Base-by-base conservation (phyloP, 2,113 vertebrate species). In the Prietella phreatophila region DNA sequence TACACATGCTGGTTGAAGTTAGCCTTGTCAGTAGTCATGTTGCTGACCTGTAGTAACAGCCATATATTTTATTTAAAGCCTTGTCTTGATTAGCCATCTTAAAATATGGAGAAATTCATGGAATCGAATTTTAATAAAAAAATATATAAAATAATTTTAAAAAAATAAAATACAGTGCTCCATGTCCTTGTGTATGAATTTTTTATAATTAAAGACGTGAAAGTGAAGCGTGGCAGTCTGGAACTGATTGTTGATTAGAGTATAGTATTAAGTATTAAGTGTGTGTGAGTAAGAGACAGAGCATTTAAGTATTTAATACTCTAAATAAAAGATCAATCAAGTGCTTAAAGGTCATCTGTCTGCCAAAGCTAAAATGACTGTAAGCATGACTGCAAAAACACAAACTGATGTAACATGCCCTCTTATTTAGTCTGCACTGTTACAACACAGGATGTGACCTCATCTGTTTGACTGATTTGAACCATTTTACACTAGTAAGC, bases 401-500 rank as follows among this genome's bases (percentile, higher is more conserved):
- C 27, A 50, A 25, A 20, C 58, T 53, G n/a, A 53, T 53, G 22
- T 81, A 11, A 36, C 50, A 36, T 19, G 47, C 50, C 50, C 50
- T 14, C 20, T 39, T 22, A 50, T 73, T 78, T 39, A 61, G 56
- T 39, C 84, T 47, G 69, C 55, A 39, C 22, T 39, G 53, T 56
- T 73, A 47, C 1, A 75, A 36, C 69, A 80, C 60, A n/a, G 20
- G 20, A 56, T 42, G 17, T 60, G 65, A 42, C 86, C 50, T 58
- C 65, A 30, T 87, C 50, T 42, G 30, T 71, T 71, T 82, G 33
- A 19, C 33, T 58, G 22, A n/a, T 65, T 53, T 82, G 30, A 69
- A n/a, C 30, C 20, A 53, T 58, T 67, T 39, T 56, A 65, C 81
- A 86, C 78, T 30, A 82, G n/a, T 88, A 65, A 83, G 85, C 75